Evolutionary conservation across 2,888 invertebrate genomes (phyloP), one percentile per base, ranked within the genome.

Genomic region (Mactromeris polynyma): DNA sequence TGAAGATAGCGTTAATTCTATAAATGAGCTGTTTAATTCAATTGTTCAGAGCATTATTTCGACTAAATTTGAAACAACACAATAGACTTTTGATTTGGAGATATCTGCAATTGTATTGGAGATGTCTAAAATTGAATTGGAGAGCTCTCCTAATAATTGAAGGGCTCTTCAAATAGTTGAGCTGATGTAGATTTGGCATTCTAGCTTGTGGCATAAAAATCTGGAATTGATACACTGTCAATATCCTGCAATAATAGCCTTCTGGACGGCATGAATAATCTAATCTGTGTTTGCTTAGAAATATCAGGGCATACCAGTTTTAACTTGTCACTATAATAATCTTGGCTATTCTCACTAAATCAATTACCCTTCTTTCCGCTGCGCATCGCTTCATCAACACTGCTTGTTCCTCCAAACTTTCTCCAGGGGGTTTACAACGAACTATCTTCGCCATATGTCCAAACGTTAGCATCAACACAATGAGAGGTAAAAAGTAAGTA

Each of bases 351-450:
- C 38, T 36, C 11, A 51, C 26, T 40, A 83, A 96, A 97, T 97
- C n/a, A n/a, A n/a, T n/a, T n/a, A 98, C 99, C 98, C 98, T 98
- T 97, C 98, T 97, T 96, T 99, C 99, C 1, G 98, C 98, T 92
- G 98, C 97, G 19, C 98, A 98, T 97, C 98, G 98, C 81, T 98
- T 97, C 92, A 98, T 98, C 97, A 99, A 98, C 64, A 99, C 97
- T 26, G 42, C 6, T n/a, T n/a, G n/a, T 7, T 97, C 98, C 89
- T 98, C 98, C 21, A 58, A 26, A 0, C 98, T 98, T 96, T 99
- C 99, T 0, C 99, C 99, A 0, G 99, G 99, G 17, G 98, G 98
- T 69, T 98, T 98, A 31, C 98, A 98, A 98, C 98, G 98, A 69
- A 99, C 98, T 26, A 98, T 98, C 80, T 98, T 97, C 0, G 98